Percentiles rank a stretch among this genome's conserved stretches.
Conservation (phyloP, 2,797 vertebrate species). For the Aselliscus stoliczkanus region DNA sequence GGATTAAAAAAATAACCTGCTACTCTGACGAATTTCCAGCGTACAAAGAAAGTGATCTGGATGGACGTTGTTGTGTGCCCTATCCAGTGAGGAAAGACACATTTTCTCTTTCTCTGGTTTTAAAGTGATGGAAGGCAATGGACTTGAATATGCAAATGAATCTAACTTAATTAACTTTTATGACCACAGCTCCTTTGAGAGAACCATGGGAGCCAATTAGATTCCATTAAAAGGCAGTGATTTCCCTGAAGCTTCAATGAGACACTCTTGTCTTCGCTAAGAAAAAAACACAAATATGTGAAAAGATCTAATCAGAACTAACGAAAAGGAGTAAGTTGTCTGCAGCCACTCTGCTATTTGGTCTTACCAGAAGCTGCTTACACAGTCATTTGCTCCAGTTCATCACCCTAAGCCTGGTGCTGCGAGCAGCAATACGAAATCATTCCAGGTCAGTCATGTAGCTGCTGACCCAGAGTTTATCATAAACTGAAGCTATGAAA, state of each 20-base stretch:
- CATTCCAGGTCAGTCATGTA: neutral
- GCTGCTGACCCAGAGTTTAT: slow-evolving; percentile 59
- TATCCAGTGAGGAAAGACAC: neutral
- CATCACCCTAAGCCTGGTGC: neutral
- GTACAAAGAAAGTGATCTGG: neutral
- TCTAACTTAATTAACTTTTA: slow-evolving; percentile 84
- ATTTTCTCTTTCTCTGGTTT: slow-evolving; percentile 40
- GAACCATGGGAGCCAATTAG: slow-evolving; percentile 79
- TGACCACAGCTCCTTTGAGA: slow-evolving; percentile 77
- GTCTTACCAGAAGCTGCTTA: slow-evolving; percentile 11
- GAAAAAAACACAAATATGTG: neutral
- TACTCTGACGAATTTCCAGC: neutral
- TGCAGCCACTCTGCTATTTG: neutral
- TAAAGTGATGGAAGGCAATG: slow-evolving; percentile 61
- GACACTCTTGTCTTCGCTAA: slow-evolving; percentile 54
- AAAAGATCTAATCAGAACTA: slow-evolving; percentile 45
- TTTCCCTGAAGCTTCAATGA: slow-evolving; percentile 73
- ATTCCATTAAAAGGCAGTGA: slow-evolving; percentile 77
- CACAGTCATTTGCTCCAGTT: neutral
- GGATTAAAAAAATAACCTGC: slow-evolving; percentile 48
- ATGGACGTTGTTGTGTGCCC: slow-evolving; percentile 32
- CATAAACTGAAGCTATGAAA: neutral
- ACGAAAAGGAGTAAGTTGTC: slow-evolving; percentile 2
- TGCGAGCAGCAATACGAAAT: neutral
- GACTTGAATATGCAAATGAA: slow-evolving; percentile 80